Conservation (phyloP, 2,888 invertebrate genomes). For the Hemithea aestivaria region DNA sequence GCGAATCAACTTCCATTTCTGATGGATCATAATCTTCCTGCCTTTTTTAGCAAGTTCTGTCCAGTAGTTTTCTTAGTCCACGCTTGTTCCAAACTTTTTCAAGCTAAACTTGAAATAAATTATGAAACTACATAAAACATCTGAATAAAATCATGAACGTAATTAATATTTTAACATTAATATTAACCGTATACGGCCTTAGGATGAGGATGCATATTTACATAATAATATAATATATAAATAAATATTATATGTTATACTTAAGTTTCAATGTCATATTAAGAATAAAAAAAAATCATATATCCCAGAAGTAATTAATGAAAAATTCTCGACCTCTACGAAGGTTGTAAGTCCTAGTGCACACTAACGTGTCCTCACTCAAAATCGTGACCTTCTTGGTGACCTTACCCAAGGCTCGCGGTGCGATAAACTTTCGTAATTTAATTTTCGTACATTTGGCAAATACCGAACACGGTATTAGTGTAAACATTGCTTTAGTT, state of each 20-base stretch:
- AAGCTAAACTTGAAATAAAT: no score
- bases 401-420: slow-evolving; percentile 43
- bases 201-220: no score
- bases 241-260: slow-evolving; percentile 1
- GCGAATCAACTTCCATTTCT: no score
- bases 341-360: slow-evolving; percentile 14
- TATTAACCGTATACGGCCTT: no score
- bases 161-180: no score
- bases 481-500: slow-evolving; percentile 23
- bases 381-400: slow-evolving; percentile 33
- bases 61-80: no score
- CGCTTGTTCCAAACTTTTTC: no score
- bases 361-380: slow-evolving; percentile 28
- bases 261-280: slow-evolving; percentile 5
- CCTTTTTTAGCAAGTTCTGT: no score
- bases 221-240: no score
- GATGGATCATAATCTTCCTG: no score
- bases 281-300: slow-evolving; percentile 7
- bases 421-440: slow-evolving; percentile 52
- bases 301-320: slow-evolving; percentile 24
- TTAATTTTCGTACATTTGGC: slow-evolving; percentile 30
- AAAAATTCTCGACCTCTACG: slow-evolving; percentile 14
- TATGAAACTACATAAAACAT: no score
- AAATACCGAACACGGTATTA: slow-evolving; percentile 20
- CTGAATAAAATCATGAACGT: no score